Base-by-base conservation (phyloP, 37 sponge, comb jelly and placozoan species). In the Tethya wilhelma region DNA sequence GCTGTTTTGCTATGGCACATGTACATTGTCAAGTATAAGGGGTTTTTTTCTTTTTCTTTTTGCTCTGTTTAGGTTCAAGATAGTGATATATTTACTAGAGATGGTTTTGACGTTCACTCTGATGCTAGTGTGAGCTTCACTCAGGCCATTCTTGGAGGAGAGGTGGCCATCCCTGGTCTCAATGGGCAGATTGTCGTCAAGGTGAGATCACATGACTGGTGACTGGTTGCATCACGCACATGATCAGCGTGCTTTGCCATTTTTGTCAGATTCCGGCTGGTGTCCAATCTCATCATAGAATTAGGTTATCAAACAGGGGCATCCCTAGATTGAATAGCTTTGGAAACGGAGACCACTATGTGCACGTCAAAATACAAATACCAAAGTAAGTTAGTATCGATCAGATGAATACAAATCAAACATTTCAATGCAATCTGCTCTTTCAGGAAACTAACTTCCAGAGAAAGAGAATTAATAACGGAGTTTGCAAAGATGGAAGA, bases 341-440 rank as follows among this genome's bases (percentile, higher is more conserved):
- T 79, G 95, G 98, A 0, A 82, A 69, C 59, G 98, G 98, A 19
- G 93, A 97, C 56, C 98, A 97, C 71, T 94, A 84, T 44, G 80
- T 97, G 1, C 89, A 97, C n/a, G 66, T 97, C 39, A 94, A 89
- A 66, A 92, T 97, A 26, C 43, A 74, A 46, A 84, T 89, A 45
- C 98, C 98, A 44, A 83, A 77, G 96, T 91, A 77, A 80, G 87
- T 73, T 37, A 36, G 17, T 36, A 19, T 30, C 17, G 28, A 59
- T 19, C 6, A 23, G 7, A 59, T 59, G 7, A 29, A 29, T 25
- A 19, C 7, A 59, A 29, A 30, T 49, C 17, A 17, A 11, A 69
- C n/a, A 42, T 6, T 25, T 40, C 23, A 8, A 34, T 69, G 26
- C n/a, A 28, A 9, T 49, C 9, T 49, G 53, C 5, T 28, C 25